A percentile compares a stretch with the other conserved stretches of the same genome.
phyloP scores from a whole-genome alignment of 1,140 invertebrate genomes.

The Bathynomus jamesi region DNA sequence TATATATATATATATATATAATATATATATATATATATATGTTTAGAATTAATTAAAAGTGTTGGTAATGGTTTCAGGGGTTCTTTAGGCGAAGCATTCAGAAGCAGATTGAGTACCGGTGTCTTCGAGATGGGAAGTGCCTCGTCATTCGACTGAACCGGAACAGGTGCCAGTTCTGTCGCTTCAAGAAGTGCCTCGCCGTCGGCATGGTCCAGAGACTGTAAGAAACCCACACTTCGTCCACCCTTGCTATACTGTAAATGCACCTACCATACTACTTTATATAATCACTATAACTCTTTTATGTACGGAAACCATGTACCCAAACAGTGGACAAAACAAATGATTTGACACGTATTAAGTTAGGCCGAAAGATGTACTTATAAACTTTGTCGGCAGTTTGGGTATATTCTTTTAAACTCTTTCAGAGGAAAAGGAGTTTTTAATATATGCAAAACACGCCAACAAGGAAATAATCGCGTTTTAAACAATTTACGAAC shows the following conservation, averaged over 20 bases:
- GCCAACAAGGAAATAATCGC: no score
- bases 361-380: no score
- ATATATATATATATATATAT: slow-evolving; percentile 3
- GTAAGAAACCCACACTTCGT: slow-evolving; percentile 54
- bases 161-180: slow-evolving; percentile 95
- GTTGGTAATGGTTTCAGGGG: slow-evolving; percentile 46
- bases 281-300: neutral
- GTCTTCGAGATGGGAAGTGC: slow-evolving; percentile 92
- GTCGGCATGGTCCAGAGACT: slow-evolving; percentile 97
- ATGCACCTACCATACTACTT: neutral
- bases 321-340: no score
- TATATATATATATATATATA: slow-evolving; percentile 6
- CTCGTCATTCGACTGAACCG: slow-evolving; percentile 90
- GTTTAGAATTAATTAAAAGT: neutral
- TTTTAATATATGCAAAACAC: no score
- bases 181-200: slow-evolving; percentile 95
- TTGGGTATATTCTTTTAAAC: no score
- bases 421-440: no score
- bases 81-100: slow-evolving; percentile 78
- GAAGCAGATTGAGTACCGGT: slow-evolving; percentile 96
- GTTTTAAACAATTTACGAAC: no score
- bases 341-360: no score
- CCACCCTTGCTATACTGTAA: neutral
- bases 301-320: no score
- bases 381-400: no score